Conservation (phyloP, 2,113 vertebrate genomes). For the Delphinapterus leucas region DNA sequence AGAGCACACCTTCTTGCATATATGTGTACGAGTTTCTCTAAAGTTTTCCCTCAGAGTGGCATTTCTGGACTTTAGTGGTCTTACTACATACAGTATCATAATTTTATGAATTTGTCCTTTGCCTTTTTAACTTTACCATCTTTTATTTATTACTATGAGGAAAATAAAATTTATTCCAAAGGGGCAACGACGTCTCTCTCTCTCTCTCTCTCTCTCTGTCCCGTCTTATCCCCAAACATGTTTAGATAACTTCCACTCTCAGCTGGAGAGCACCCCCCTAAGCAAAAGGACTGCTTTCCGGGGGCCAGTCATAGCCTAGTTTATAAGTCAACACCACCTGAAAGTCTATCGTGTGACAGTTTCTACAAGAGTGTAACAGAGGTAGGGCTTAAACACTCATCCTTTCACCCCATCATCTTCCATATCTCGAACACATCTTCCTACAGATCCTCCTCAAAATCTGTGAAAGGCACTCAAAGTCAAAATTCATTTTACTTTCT, state of each 20-base stretch:
- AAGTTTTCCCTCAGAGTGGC: not conserved
- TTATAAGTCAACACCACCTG: not conserved
- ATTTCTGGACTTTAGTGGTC: not conserved
- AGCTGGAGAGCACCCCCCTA: not conserved
- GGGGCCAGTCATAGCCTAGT: not conserved
- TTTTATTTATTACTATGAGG: not conserved
- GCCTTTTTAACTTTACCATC: not conserved
- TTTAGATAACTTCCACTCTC: not conserved
- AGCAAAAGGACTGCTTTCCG: not conserved
- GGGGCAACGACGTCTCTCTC: not conserved
- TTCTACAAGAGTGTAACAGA: not conserved
- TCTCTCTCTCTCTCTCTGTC: not conserved
- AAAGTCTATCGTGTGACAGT: not conserved
- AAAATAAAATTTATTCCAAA: conserved; percentile 5
- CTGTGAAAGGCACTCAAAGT: not conserved
- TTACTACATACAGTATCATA: not conserved
- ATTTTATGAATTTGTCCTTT: not conserved
- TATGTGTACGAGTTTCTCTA: not conserved
- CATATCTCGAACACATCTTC: not conserved
- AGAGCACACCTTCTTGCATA: not conserved
- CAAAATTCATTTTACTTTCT: not conserved
- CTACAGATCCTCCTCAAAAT: not conserved
- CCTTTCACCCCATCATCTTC: not conserved
- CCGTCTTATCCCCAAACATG: not conserved
- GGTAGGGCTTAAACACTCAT: not conserved